Percentiles rank a stretch among this genome's conserved stretches.
phyloP scores from a whole-genome alignment of 37 sponge, comb jelly and placozoan species.

The Agelas oroides region DNA sequence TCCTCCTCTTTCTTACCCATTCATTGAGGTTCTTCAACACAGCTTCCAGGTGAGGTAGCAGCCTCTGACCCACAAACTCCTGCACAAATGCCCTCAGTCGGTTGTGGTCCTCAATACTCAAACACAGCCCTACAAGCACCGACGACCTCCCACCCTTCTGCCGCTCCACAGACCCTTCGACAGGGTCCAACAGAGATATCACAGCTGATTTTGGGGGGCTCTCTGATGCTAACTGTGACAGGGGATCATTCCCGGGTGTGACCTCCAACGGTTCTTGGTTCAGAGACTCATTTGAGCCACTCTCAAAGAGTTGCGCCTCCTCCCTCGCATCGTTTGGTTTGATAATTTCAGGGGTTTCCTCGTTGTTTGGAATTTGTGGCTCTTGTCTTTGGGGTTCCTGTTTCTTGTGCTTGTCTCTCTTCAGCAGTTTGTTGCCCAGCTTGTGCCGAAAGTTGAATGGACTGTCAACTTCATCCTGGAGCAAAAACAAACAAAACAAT shows the following conservation, averaged over 20 bases:
- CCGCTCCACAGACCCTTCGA: not conserved
- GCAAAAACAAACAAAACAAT: constrained; percentile 7
- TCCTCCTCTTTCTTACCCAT: constrained; percentile 40
- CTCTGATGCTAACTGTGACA: constrained; percentile 27
- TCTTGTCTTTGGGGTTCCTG: not conserved
- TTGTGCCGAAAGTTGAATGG: constrained; percentile 6
- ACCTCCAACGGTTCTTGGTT: constrained; percentile 7
- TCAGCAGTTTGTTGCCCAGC: too few relatives aligned
- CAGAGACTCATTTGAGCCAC: not conserved
- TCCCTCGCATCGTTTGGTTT: constrained; percentile 40
- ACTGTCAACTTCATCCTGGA: constrained; percentile 49
- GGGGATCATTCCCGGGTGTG: constrained; percentile 38
- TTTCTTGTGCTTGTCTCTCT: too few relatives aligned
- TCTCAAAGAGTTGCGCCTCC: constrained; percentile 38
- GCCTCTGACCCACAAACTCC: constrained; percentile 46
- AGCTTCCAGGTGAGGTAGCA: constrained; percentile 60
- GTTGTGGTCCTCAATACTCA: constrained; percentile 70
- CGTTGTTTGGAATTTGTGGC: not conserved
- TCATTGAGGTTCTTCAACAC: constrained; percentile 71
- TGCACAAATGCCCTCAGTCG: constrained; percentile 59
- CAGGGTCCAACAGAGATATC: not conserved
- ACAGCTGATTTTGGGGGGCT: not conserved
- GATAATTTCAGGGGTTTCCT: not conserved
- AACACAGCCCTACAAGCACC: constrained; percentile 42
- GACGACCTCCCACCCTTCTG: not conserved